phyloP scores from a whole-genome alignment of 2,113 vertebrate species.

The Anguilla japonica region DNA sequence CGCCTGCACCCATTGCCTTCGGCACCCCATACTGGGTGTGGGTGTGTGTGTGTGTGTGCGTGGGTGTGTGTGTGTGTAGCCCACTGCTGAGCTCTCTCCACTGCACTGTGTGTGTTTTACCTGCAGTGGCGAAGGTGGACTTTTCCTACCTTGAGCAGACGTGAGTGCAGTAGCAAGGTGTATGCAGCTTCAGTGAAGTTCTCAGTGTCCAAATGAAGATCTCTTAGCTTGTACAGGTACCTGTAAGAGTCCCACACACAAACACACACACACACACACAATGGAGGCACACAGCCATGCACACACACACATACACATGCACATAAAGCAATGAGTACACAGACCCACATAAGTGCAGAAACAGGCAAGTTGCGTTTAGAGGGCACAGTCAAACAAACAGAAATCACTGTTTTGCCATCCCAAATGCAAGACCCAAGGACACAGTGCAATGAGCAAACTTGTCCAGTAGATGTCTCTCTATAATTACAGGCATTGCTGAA shows the following conservation, averaged over 20 bases:
- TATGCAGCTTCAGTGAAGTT: slow-evolving; percentile 97
- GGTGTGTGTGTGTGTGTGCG: too few species aligned
- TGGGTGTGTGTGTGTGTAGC: too few species aligned
- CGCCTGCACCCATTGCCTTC: too few species aligned
- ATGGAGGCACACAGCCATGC: not conserved
- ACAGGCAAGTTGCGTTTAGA: not conserved
- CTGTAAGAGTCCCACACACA: slow-evolving; percentile 58
- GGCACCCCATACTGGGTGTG: not conserved
- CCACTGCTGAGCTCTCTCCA: too few species aligned
- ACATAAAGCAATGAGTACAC: not conserved
- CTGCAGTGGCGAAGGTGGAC: not conserved
- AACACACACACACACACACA: not conserved
- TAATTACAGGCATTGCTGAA: slow-evolving; percentile 15
- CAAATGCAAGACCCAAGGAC: not conserved
- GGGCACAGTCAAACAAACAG: not conserved
- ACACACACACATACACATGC: not conserved
- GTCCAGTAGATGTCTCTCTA: slow-evolving; percentile 67
- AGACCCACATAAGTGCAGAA: too few species aligned
- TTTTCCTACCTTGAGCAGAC: slow-evolving; percentile 85
- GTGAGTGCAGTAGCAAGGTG: slow-evolving; percentile 89
- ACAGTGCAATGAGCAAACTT: not conserved
- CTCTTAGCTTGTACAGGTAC: slow-evolving; percentile 92
- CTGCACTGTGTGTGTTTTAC: not conserved
- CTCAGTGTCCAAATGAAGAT: slow-evolving; percentile 93
- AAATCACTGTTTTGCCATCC: not conserved